Percentiles rank a stretch among this genome's conserved stretches.
phyloP scores from a whole-genome alignment of 1,140 invertebrate genomes.

The Nymphalis io region DNA sequence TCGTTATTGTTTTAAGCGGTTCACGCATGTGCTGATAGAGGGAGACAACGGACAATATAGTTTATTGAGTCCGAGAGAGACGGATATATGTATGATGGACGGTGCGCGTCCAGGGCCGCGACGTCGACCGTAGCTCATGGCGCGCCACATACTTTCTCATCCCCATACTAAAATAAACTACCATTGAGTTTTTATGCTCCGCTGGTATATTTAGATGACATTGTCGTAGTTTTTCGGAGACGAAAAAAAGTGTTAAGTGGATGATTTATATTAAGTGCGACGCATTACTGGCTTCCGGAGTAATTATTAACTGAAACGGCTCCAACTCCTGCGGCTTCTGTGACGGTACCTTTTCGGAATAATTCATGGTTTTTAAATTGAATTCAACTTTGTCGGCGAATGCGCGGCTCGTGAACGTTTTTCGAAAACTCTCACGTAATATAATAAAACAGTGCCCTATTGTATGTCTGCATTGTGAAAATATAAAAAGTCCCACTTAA shows the following conservation, averaged over 20 bases:
- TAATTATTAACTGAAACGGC: constrained; percentile 65
- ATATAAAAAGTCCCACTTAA: constrained; percentile 2
- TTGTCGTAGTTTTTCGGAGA: constrained; percentile 57
- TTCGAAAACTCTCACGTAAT: constrained; percentile 33
- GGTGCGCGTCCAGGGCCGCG: constrained; percentile 51
- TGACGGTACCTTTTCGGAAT: constrained; percentile 55
- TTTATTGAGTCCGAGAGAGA: constrained; percentile 48
- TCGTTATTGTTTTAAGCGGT: constrained; percentile 68
- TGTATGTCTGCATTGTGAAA: constrained; percentile 15
- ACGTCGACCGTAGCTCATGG: constrained; percentile 67
- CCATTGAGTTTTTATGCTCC: constrained; percentile 69
- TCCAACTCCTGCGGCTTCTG: constrained; percentile 42
- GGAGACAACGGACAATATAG: constrained; percentile 39
- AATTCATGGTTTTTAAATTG: constrained; percentile 52
- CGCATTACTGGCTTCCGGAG: constrained; percentile 69
- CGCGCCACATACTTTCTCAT: constrained; percentile 72
- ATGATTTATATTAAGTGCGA: constrained; percentile 77
- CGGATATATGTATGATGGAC: constrained; percentile 62
- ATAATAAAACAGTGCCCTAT: constrained; percentile 23
- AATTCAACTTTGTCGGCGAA: constrained; percentile 47
- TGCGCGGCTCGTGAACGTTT: constrained; percentile 17
- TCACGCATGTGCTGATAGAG: constrained; percentile 55
- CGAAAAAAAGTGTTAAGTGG: constrained; percentile 77
- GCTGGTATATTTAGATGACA: constrained; percentile 75
- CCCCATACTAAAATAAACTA: constrained; percentile 69